Conservation (phyloP, 2,888 invertebrate species). For the Lasioglossum villosulum region DNA sequence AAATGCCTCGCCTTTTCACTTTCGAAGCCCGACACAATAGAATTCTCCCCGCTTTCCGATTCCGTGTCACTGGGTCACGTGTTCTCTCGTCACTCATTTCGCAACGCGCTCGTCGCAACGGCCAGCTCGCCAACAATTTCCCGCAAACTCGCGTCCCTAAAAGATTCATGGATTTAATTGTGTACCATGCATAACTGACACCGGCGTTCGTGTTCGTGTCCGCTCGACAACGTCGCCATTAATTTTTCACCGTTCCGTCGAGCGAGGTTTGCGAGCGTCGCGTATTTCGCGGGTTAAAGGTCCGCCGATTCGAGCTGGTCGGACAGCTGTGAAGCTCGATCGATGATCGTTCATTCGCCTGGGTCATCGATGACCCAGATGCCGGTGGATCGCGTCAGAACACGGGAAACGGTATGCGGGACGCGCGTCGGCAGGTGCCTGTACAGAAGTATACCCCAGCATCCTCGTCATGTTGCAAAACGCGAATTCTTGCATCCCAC, state of each 20-base stretch:
- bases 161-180: slow-evolving; percentile 16
- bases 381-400: slow-evolving; percentile 8
- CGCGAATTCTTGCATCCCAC: slow-evolving; percentile 36
- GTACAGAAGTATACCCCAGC: neutral
- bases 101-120: neutral
- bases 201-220: neutral
- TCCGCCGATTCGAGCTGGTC: neutral
- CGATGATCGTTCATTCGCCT: neutral
- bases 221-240: neutral
- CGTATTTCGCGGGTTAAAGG: neutral
- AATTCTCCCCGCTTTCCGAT: neutral
- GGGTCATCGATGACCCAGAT: slow-evolving; percentile 16
- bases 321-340: neutral
- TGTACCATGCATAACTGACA: neutral
- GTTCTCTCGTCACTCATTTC: neutral
- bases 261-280: neutral
- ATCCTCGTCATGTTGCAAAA: slow-evolving; percentile 37
- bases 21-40: slow-evolving; percentile 11
- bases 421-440: neutral
- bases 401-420: slow-evolving; percentile 15
- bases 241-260: neutral
- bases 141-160: neutral
- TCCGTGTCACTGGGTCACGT: neutral
- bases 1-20: neutral
- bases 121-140: neutral